phyloP scores from a whole-genome alignment of 2,113 vertebrate genomes.

The Sapajus apella region DNA sequence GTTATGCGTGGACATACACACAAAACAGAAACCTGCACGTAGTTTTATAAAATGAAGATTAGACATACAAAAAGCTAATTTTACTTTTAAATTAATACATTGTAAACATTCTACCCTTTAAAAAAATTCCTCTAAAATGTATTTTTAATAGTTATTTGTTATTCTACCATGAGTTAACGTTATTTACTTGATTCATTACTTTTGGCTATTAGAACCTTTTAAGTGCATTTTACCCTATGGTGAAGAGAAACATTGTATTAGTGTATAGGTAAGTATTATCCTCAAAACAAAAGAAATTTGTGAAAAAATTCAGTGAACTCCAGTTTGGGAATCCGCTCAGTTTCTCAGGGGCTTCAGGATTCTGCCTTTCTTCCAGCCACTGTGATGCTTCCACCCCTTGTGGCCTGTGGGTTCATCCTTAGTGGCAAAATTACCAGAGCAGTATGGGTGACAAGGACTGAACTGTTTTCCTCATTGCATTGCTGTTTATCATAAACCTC shows the following conservation, averaged over 20 bases:
- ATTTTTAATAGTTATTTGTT: background rate
- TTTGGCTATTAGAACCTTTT: background rate
- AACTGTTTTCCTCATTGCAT: background rate
- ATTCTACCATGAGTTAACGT: background rate
- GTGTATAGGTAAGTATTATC: background rate
- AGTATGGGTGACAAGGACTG: background rate
- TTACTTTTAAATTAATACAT: conserved; percentile 34
- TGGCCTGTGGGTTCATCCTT: background rate
- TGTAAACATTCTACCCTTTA: conserved; percentile 28
- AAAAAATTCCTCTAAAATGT: conserved; percentile 29
- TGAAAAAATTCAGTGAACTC: background rate
- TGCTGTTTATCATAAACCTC: background rate
- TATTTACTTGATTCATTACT: conserved; percentile 22
- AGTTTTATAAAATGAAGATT: conserved; percentile 22
- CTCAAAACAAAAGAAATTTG: conserved; percentile 7
- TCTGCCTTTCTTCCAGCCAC: background rate
- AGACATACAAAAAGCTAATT: conserved; percentile 7
- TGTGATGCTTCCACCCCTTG: background rate
- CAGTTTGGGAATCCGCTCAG: background rate
- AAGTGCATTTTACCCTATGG: background rate
- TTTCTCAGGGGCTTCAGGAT: background rate
- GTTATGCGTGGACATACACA: background rate
- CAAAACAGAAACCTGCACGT: background rate
- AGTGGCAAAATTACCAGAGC: background rate
- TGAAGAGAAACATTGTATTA: conserved; percentile 3